These are phyloP conservation scores for Spicauda simplicius DNA, from an alignment of 2,888 invertebrate genomes.

Conservation along the genomic window DNA sequence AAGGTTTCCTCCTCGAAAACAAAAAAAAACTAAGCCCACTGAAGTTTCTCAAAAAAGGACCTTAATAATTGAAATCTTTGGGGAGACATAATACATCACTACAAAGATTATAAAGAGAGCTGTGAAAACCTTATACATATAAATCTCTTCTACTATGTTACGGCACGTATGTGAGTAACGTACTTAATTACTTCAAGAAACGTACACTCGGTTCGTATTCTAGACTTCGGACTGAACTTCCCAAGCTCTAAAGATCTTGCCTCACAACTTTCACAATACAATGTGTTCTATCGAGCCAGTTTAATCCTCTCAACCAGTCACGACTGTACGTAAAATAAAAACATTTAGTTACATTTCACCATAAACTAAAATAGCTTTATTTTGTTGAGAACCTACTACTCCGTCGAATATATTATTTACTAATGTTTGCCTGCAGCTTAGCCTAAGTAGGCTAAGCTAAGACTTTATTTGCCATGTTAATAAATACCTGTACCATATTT, in stretches of 20 bases:
- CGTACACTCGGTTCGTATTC: background rate
- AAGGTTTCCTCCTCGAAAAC: too few relatives aligned
- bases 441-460: too few relatives aligned
- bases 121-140: too few relatives aligned
- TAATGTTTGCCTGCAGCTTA: background rate
- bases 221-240: background rate
- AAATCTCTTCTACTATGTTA: too few relatives aligned
- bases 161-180: background rate
- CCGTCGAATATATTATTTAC: background rate
- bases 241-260: constrained; percentile 6
- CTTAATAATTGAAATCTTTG: too few relatives aligned
- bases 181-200: constrained; percentile 11
- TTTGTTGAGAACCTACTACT: background rate
- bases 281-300: constrained; percentile 11
- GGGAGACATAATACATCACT: too few relatives aligned
- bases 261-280: constrained; percentile 13
- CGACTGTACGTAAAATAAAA: constrained; percentile 27
- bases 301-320: constrained; percentile 26
- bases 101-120: too few relatives aligned
- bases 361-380: constrained; percentile 10
- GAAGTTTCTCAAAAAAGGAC: too few relatives aligned
- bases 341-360: constrained; percentile 7
- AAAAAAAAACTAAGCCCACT: too few relatives aligned
- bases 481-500: background rate
- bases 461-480: too few relatives aligned